A percentile compares a stretch with the other conserved stretches of the same genome.
Conservation (phyloP, 35 echinoderm and acorn worm species). For the Chiridota heheva region DNA sequence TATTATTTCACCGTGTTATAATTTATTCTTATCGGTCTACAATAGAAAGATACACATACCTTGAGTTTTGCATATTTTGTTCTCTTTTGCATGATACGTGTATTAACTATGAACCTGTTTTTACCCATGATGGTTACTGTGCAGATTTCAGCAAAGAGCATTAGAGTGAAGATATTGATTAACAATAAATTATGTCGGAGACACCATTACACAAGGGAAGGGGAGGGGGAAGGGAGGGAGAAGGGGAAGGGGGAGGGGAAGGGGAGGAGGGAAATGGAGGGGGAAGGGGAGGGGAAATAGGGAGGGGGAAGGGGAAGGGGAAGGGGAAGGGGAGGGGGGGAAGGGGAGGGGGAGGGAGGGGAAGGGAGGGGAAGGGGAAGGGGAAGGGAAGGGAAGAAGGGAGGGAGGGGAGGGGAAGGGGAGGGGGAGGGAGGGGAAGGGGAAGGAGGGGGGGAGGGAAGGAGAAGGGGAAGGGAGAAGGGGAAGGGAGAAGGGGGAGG, state of each 20-base stretch:
- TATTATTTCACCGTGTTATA: too few species aligned
- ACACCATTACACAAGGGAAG: not conserved
- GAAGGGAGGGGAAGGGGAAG: not conserved
- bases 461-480: not conserved
- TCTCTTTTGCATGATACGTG: too few species aligned
- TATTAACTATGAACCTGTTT: too few species aligned
- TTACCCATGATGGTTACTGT: too few species aligned
- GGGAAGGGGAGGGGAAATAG: not conserved
- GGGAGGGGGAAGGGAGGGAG: not conserved
- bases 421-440: not conserved
- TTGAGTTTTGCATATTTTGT: too few species aligned
- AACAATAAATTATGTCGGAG: too few species aligned
- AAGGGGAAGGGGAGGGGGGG: not conserved
- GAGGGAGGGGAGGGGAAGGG: not conserved
- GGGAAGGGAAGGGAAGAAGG: not conserved
- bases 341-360: not conserved
- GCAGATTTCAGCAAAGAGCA: too few species aligned
- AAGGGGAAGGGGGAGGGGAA: not conserved
- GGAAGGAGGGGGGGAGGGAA: not conserved
- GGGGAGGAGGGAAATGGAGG: not conserved
- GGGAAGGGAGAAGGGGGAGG: not conserved
- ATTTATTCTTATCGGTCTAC: too few species aligned
- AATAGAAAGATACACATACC: too few species aligned
- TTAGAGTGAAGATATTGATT: too few species aligned
- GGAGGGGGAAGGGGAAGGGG: not conserved